Evolutionary conservation across 1,140 invertebrate genomes (phyloP).

Genomic region (Leptinotarsa texana): DNA sequence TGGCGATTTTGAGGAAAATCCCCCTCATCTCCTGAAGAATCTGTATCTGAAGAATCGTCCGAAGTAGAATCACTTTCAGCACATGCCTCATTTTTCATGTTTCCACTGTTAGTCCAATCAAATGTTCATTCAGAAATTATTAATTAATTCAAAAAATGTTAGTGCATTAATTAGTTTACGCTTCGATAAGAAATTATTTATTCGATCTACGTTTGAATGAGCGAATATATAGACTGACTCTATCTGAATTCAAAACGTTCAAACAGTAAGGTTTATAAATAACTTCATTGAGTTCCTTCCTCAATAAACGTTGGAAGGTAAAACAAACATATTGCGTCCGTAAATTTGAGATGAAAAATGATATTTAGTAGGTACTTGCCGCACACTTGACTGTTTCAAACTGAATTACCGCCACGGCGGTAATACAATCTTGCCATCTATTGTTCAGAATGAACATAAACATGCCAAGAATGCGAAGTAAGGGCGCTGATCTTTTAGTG

Average conservation of each 20-base stretch:
- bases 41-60: conserved; percentile 25
- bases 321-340: not conserved
- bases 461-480: too few species aligned
- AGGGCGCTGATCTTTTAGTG: too few species aligned
- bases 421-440: not conserved
- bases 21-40: conserved; percentile 10
- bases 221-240: conserved; percentile 6
- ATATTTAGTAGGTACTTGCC: not conserved
- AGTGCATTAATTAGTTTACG: not conserved
- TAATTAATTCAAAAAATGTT: not conserved
- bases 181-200: not conserved
- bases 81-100: conserved; percentile 16
- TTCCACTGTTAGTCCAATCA: not conserved
- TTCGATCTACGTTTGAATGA: not conserved
- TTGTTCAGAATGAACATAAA: not conserved
- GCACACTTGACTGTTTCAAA: not conserved
- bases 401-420: not conserved
- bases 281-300: conserved; percentile 16
- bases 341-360: too few species aligned
- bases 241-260: conserved; percentile 15
- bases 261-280: conserved; percentile 14
- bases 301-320: not conserved
- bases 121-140: not conserved
- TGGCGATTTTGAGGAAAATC: conserved; percentile 15
- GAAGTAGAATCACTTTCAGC: conserved; percentile 31